phyloP scores from a whole-genome alignment of 2,113 vertebrate species.

The Myotis brandtii region DNA sequence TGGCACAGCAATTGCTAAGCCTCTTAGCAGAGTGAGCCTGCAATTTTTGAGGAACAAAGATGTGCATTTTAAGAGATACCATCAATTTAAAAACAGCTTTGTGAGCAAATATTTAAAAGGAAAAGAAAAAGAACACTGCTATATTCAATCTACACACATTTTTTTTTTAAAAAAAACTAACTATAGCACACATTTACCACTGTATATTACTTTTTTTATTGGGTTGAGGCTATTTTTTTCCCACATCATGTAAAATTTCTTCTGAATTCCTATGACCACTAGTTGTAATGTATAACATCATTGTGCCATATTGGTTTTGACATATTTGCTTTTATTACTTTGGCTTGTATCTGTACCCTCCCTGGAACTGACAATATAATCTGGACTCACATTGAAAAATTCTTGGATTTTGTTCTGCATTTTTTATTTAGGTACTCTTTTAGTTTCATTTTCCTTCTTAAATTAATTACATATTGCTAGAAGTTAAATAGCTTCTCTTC shows the following conservation, averaged over 20 bases:
- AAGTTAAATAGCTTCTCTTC: constrained; percentile 68
- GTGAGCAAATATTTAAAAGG: constrained; percentile 6
- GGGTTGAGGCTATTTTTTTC: neutral
- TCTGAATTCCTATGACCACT: neutral
- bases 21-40: neutral
- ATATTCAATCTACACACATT: neutral
- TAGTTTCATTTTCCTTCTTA: constrained; percentile 51
- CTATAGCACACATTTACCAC: neutral
- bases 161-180: neutral
- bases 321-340: constrained; percentile 28
- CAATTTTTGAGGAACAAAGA: neutral
- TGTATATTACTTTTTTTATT: neutral
- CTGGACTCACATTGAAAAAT: neutral
- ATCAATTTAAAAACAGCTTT: neutral
- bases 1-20: neutral
- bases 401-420: constrained; percentile 35
- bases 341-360: neutral
- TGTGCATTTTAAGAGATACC: neutral
- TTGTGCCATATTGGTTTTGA: neutral
- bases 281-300: neutral
- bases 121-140: neutral
- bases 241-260: neutral
- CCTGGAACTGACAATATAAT: neutral
- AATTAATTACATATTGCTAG: constrained; percentile 64
- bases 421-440: constrained; percentile 35